These are phyloP conservation scores for Tanypteryx hageni DNA, from an alignment of 2,888 invertebrate species.

Conservation along the genomic window DNA sequence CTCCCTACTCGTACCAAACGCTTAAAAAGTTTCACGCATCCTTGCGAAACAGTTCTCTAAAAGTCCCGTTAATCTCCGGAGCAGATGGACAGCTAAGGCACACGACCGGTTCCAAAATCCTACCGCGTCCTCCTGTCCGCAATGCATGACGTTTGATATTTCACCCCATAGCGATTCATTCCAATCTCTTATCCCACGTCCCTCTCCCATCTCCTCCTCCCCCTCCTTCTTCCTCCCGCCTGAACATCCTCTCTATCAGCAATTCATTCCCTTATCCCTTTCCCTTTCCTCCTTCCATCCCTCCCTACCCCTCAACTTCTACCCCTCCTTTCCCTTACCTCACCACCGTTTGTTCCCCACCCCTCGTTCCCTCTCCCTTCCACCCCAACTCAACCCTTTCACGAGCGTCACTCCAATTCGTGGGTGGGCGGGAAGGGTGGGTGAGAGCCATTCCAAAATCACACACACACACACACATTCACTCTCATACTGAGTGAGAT, in stretches of 20 bases:
- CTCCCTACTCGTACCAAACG: too few species aligned
- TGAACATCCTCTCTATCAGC: not conserved
- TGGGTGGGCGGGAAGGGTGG: not conserved
- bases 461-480: constrained; percentile 1
- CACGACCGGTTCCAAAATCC: not conserved
- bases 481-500: not conserved
- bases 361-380: not conserved
- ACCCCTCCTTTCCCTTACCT: too few species aligned
- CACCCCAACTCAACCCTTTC: not conserved
- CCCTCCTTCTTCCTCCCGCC: not conserved
- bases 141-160: constrained; percentile 15
- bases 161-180: constrained; percentile 17
- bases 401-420: not conserved
- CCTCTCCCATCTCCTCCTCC: not conserved
- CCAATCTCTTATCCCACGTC: constrained; percentile 17
- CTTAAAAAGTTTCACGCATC: not conserved
- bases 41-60: not conserved
- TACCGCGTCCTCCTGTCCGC: not conserved
- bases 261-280: not conserved
- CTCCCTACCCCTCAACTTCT: too few species aligned
- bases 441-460: not conserved
- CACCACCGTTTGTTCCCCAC: too few species aligned
- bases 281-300: too few species aligned
- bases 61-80: not conserved
- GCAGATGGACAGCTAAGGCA: not conserved